A percentile compares a stretch with the other conserved stretches of the same genome.
Conservation (phyloP, 2,797 vertebrate species). For the Varecia variegata region DNA sequence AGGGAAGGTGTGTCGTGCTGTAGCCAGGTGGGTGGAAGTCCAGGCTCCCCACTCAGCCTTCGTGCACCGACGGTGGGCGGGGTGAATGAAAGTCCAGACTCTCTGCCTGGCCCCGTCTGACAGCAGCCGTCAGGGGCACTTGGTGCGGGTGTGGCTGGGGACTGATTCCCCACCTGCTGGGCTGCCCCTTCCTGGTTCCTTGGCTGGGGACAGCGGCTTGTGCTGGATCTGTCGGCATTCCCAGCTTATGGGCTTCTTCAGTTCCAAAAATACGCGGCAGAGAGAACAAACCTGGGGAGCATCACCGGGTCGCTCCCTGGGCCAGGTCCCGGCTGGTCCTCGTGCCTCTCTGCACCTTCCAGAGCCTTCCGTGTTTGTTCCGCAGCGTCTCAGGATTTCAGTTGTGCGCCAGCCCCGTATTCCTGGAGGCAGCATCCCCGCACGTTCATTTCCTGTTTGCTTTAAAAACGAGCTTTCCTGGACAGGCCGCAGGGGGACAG, state of each 20-base stretch:
- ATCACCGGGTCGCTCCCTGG: fast-evolving
- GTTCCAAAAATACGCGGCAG: background rate
- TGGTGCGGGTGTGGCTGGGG: background rate
- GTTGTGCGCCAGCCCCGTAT: fast-evolving
- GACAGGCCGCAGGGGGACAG: fast-evolving
- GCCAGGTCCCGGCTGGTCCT: background rate
- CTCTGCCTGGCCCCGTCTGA: background rate
- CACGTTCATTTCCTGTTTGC: background rate
- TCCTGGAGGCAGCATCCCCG: background rate
- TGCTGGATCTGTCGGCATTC: background rate
- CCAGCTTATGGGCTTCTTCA: background rate
- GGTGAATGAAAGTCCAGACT: too few species aligned
- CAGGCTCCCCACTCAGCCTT: background rate
- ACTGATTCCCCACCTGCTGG: background rate
- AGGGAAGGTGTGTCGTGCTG: background rate
- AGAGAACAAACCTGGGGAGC: background rate
- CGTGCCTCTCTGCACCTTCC: fast-evolving
- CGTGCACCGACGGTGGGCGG: background rate
- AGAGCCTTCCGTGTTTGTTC: background rate
- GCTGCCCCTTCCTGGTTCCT: background rate
- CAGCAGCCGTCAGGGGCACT: background rate
- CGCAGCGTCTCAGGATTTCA: too few species aligned
- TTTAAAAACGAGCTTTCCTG: background rate
- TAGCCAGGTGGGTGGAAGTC: background rate
- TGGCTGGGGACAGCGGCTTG: background rate